Evolutionary conservation across 64 coral and sea anemone species (phyloP), one percentile per base, ranked within the genome.

Genomic region (Pachyseris speciosa): DNA sequence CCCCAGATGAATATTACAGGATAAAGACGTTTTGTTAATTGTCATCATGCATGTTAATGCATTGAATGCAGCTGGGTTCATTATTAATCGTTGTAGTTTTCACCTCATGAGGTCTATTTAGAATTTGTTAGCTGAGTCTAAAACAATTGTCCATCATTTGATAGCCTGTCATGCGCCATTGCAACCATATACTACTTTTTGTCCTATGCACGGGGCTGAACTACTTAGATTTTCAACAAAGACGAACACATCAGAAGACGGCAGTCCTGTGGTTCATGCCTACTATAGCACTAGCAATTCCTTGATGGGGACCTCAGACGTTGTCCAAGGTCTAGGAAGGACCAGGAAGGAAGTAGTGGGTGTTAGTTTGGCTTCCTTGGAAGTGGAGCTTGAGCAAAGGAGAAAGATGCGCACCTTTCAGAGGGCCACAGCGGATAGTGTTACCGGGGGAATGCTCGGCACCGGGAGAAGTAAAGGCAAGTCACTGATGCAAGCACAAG

Each of bases 251-350:
- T 60, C 89, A 40, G 83, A 29, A 4, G 79, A 74, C 27, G 84
- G 78, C 55, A 67, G 48, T 61, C 27, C 84, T 52, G 34, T 73
- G 1, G 25, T 73, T 43, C 66, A 83, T 51, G 26, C 79, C 33
- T 84, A 72, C 24, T 34, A 84, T n/a, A 84, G 64, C 51, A 84
- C 89, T 2, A 61, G 79, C 17, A 92, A 83, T 42, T 92, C 89
- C 13, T 37, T 84, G 24, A 64, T 50, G 2, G 63, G 49, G 11
- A 69, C 41, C 7, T 42, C 75, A 50, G 75, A 63, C 41, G 28
- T 69, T 19, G 0, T 72, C 6, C 83, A 67, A 20, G 63, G 67
- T 19, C 44, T 84, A 0, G 64, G 57, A 5, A 39, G 59, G 2
- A 69, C 34, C 53, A 51, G 37, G 77, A 81, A 42, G 7, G 37